phyloP scores from a whole-genome alignment of 1,140 invertebrate genomes.

The Teleopsis dalmanni region DNA sequence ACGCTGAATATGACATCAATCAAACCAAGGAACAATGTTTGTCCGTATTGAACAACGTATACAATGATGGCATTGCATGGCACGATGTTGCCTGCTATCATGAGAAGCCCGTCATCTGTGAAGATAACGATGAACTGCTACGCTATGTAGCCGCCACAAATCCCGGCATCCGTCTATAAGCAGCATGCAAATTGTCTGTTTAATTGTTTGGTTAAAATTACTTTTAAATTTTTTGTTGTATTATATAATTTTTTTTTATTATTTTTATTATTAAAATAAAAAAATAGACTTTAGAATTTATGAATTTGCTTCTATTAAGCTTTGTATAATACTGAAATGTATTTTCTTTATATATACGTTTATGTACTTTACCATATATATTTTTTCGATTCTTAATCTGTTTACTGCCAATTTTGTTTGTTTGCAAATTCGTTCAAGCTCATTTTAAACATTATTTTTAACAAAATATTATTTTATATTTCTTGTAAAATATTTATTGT shows the following conservation, averaged over 20 bases:
- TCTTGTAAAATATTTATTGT: slow-evolving; percentile 4
- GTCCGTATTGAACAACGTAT: slow-evolving; percentile 81
- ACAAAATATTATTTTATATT: not conserved
- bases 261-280: slow-evolving; percentile 38
- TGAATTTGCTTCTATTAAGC: too few relatives aligned
- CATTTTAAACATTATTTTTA: slow-evolving; percentile 7
- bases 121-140: slow-evolving; percentile 78
- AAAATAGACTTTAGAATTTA: slow-evolving; percentile 45
- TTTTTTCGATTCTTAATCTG: slow-evolving; percentile 3
- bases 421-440: not conserved
- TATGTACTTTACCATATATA: not conserved
- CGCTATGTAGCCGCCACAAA: slow-evolving; percentile 76
- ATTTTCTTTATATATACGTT: not conserved
- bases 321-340: too few relatives aligned
- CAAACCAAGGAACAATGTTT: slow-evolving; percentile 78
- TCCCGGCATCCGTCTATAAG: slow-evolving; percentile 66
- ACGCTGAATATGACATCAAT: slow-evolving; percentile 87
- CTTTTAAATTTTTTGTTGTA: slow-evolving; percentile 37
- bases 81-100: slow-evolving; percentile 90
- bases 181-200: not conserved
- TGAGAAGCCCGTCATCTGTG: slow-evolving; percentile 82
- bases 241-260: slow-evolving; percentile 32
- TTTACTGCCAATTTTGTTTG: not conserved
- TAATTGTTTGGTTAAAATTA: slow-evolving; percentile 27
- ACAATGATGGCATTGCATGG: slow-evolving; percentile 85